phyloP scores from a whole-genome alignment of 2,888 invertebrate species.

The Cantharis nigra region DNA sequence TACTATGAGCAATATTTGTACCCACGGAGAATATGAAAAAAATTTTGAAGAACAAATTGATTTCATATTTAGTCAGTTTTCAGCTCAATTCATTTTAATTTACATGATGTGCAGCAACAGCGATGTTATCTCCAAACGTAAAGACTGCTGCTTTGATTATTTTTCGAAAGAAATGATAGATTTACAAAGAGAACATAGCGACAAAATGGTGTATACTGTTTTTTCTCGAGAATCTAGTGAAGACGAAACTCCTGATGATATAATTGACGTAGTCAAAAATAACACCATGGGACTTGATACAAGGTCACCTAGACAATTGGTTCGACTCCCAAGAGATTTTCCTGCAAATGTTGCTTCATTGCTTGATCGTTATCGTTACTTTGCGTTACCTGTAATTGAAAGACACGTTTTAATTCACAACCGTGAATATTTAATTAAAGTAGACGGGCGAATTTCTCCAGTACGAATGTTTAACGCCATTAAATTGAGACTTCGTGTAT shows the following conservation, averaged over 20 bases:
- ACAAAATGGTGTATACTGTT: conserved; percentile 54
- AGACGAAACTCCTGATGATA: conserved; percentile 43
- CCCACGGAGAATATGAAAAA: conserved; percentile 36
- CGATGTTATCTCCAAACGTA: conserved; percentile 58
- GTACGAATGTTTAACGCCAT: conserved; percentile 59
- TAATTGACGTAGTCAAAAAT: conserved; percentile 37
- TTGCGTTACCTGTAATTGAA: conserved; percentile 58
- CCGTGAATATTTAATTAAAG: conserved; percentile 61
- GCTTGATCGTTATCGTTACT: conserved; percentile 58
- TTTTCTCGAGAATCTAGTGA: conserved; percentile 46
- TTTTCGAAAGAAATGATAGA: conserved; percentile 43
- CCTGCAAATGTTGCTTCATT: conserved; percentile 55
- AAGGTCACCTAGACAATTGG: conserved; percentile 55
- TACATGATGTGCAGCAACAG: conserved; percentile 61
- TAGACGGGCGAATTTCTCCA: conserved; percentile 61
- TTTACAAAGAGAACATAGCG: conserved; percentile 37
- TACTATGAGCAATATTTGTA: conserved; percentile 35
- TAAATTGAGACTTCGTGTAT: conserved; percentile 53
- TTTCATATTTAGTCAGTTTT: conserved; percentile 46
- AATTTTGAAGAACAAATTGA: conserved; percentile 49
- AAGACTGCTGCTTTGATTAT: conserved; percentile 47
- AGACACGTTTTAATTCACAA: conserved; percentile 59
- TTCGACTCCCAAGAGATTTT: conserved; percentile 58
- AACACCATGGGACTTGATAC: conserved; percentile 30
- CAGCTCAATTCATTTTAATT: conserved; percentile 57